Evolutionary conservation across 2,797 vertebrate species (phyloP), one percentile per base, ranked within the genome.

Genomic region (Helarctos malayanus): DNA sequence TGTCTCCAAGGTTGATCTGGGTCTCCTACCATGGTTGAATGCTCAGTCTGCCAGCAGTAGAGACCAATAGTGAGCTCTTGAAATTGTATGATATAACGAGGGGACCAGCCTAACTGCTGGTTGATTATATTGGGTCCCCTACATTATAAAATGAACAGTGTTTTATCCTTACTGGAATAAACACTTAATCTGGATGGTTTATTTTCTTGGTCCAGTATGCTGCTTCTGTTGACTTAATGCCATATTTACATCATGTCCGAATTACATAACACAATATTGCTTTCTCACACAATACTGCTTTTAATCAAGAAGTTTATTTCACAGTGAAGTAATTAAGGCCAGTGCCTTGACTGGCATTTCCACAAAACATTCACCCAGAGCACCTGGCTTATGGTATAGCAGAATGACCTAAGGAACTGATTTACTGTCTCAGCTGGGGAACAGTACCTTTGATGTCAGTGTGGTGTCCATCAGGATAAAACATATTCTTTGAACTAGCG

Each of bases 151-250:
- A n/a, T 27, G 18, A 78, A 89, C 2, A 84, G 41, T 63, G 8
- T 80, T 94, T 93, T 94, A n/a, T 93, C 41, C 49, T 95, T 18
- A 75, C 6, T 89, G 35, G 41, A 95, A 57, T 88, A 89, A 91
- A 93, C 25, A 86, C 29, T 81, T 78, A 49, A 38, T 96, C 38
- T 83, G 23, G 38, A 25, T 71, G 29, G 52, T 93, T 79, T 95
- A 19, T 78, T 29, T 83, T 89, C 69, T 13, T 68, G 35, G 57
- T 32, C 38, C 16, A 61, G 19, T 25, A 61, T 52, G 29, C n/a
- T 95, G 23, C 83, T 88, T 95, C 71, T 87, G 47, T 81, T 95
- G 52, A 89, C 38, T 79, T 61, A 85, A 75, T 73, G 7, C 15
- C 52, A 90, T 75, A 79, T 38, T 78, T 89, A 81, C 10, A 84